phyloP scores from a whole-genome alignment of 2,888 invertebrate genomes.

The Drosophila mulleri region DNA sequence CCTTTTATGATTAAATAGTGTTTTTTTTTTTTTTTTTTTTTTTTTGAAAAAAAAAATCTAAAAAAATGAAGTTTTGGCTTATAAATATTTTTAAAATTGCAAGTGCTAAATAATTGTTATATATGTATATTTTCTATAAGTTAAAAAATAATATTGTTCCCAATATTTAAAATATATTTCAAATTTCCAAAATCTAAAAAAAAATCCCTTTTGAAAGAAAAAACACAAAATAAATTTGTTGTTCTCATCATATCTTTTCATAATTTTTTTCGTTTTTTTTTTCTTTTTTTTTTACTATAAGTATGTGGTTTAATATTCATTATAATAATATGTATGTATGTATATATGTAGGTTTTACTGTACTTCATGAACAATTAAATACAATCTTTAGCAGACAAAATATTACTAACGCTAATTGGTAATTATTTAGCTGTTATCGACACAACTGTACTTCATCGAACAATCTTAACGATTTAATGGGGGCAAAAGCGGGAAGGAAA shows the following conservation, averaged over 20 bases:
- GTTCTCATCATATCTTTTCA: slow-evolving; percentile 46
- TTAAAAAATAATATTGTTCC: neutral
- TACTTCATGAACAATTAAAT: slow-evolving; percentile 60
- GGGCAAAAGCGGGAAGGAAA: slow-evolving; percentile 7
- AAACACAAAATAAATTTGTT: slow-evolving; percentile 66
- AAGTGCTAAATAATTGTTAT: neutral
- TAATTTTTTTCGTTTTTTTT: slow-evolving; percentile 5
- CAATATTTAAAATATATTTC: slow-evolving; percentile 1
- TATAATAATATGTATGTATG: slow-evolving; percentile 10
- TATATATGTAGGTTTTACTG: slow-evolving; percentile 25
- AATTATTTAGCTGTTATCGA: slow-evolving; percentile 33
- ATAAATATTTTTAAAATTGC: neutral
- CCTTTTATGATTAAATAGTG: too few relatives aligned
- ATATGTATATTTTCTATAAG: neutral
- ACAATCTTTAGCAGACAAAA: slow-evolving; percentile 38
- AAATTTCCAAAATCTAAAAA: neutral
- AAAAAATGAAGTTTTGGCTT: neutral
- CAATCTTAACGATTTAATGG: slow-evolving; percentile 25
- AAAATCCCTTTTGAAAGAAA: slow-evolving; percentile 46
- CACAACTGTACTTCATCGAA: slow-evolving; percentile 35
- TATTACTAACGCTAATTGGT: slow-evolving; percentile 41
- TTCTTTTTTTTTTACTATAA: slow-evolving; percentile 44
- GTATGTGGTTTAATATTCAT: slow-evolving; percentile 58
- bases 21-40: too few relatives aligned
- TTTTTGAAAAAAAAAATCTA: too few relatives aligned